Conservation (phyloP, 2,797 vertebrate species). For the Melanotaenia boesemani region DNA sequence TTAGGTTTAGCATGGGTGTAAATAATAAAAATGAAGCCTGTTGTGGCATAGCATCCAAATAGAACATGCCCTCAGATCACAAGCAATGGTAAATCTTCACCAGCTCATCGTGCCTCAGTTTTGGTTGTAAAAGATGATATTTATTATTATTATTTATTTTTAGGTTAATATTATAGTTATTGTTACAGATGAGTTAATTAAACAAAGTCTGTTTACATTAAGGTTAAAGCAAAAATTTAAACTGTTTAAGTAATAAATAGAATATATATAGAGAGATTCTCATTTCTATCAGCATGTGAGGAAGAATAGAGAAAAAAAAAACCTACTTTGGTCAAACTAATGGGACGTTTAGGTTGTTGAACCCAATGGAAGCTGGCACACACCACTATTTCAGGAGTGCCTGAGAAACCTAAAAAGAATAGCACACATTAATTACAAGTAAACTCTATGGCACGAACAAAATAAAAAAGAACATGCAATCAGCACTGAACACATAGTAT, state of each 20-base stretch:
- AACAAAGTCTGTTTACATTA: background rate
- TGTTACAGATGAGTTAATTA: no score
- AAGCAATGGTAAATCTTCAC: background rate
- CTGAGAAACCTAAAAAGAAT: constrained; percentile 50
- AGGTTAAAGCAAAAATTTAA: background rate
- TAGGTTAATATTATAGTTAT: no score
- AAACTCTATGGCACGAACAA: background rate
- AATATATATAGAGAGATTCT: background rate
- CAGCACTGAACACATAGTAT: background rate
- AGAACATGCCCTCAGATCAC: constrained; percentile 24
- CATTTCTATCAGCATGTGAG: background rate
- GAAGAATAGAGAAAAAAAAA: background rate
- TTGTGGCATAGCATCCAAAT: constrained; percentile 58
- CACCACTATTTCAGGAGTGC: constrained; percentile 75
- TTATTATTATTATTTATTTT: background rate
- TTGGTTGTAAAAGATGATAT: background rate
- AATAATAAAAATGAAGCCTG: constrained; percentile 59
- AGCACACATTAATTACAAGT: constrained; percentile 4
- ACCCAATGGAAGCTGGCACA: constrained; percentile 87
- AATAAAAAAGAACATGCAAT: background rate
- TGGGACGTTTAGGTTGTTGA: constrained; percentile 83
- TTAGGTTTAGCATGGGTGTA: constrained; percentile 37
- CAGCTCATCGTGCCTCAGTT: background rate
- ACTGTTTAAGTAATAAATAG: background rate
- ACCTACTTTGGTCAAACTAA: constrained; percentile 82